Evolutionary conservation across 2,113 vertebrate genomes (phyloP).

Genomic region (Cardinalis cardinalis): DNA sequence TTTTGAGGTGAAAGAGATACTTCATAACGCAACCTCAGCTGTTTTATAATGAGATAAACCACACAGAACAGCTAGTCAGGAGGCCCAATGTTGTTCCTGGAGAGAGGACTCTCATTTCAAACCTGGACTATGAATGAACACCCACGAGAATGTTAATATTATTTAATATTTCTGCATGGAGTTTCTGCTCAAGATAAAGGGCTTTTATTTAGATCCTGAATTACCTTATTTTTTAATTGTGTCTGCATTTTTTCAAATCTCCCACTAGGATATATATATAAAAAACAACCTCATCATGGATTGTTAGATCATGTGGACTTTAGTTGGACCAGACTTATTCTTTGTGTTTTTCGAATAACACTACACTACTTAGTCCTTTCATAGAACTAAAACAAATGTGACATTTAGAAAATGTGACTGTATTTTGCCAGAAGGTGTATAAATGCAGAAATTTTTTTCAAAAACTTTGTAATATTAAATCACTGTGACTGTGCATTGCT

Average conservation of each 20-base stretch:
- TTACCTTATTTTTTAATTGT: neutral
- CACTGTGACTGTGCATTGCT: neutral
- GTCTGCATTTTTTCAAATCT: neutral
- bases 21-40: neutral
- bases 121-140: neutral
- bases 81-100: rapidly evolving
- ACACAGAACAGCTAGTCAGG: neutral
- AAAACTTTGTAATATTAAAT: neutral
- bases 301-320: neutral
- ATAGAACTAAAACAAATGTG: neutral
- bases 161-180: neutral
- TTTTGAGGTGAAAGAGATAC: neutral
- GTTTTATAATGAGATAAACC: neutral
- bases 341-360: neutral
- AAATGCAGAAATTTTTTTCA: neutral
- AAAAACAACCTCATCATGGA: neutral
- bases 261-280: no score
- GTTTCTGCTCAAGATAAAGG: neutral
- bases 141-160: neutral
- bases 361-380: neutral
- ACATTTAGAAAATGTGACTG: neutral
- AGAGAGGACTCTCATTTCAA: neutral
- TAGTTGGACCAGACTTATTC: neutral
- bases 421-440: neutral
- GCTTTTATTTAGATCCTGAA: neutral